Percentiles rank a stretch among this genome's conserved stretches.
Conservation (phyloP, 2,113 vertebrate species). For the Oncorhynchus nerka region DNA sequence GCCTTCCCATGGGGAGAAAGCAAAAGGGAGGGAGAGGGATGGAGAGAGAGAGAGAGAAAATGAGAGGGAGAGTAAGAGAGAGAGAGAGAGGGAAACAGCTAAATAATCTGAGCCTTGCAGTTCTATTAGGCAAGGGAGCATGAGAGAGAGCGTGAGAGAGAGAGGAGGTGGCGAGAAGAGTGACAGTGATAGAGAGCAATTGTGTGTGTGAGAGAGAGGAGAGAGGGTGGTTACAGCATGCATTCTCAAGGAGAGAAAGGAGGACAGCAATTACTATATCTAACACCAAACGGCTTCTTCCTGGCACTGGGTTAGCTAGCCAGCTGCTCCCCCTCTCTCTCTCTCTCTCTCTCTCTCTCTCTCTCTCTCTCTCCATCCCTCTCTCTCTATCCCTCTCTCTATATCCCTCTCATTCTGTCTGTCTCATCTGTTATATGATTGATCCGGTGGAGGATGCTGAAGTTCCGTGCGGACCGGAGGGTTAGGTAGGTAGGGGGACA, state of each 20-base stretch:
- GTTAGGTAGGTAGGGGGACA: constrained; percentile 79
- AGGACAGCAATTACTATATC: constrained; percentile 58
- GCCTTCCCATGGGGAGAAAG: background rate
- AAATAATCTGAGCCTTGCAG: constrained; percentile 59
- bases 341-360: background rate
- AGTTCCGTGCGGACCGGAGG: constrained; percentile 89
- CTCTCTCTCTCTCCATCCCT: too few relatives aligned
- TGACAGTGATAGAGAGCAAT: constrained; percentile 6
- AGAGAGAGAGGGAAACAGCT: constrained; percentile 17
- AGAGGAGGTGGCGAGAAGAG: constrained; percentile 15
- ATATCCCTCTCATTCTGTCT: constrained; percentile 6
- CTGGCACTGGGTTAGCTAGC: constrained; percentile 18
- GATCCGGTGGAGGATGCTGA: constrained; percentile 80
- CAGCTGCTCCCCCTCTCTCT: constrained; percentile 15
- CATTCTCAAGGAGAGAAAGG: constrained; percentile 56
- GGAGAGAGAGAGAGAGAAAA: background rate
- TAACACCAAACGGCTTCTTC: constrained; percentile 37
- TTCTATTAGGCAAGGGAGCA: constrained; percentile 32
- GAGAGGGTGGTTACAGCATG: constrained; percentile 42
- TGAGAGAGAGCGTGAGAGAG: constrained; percentile 12
- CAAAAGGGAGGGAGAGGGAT: background rate
- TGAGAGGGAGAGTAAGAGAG: too few relatives aligned
- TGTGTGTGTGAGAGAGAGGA: constrained; percentile 24
- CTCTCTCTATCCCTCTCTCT: too few relatives aligned
- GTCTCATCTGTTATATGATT: constrained; percentile 57